Evolutionary conservation across 1,140 invertebrate genomes (phyloP).

Genomic region (Drosophila setifemur): DNA sequence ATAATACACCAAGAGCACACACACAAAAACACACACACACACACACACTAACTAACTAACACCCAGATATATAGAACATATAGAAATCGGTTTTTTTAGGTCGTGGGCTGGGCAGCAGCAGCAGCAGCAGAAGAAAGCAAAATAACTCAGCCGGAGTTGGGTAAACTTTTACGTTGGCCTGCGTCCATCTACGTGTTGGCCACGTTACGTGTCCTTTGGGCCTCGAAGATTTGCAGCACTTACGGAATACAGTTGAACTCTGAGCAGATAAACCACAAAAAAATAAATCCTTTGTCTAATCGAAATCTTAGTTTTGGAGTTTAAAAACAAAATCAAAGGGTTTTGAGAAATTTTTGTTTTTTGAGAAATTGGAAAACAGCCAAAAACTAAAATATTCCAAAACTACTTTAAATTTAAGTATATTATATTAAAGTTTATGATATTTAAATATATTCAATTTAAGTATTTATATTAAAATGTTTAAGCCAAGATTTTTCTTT

Average conservation of each 20-base stretch:
- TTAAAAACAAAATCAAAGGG: no score
- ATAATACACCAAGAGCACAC: conserved; percentile 61
- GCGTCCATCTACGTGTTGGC: background rate
- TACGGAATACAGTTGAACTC: background rate
- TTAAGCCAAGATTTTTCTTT: no score
- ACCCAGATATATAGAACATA: conserved; percentile 10
- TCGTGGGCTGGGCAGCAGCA: conserved; percentile 41
- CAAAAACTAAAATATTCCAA: no score
- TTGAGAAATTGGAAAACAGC: no score
- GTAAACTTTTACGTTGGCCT: conserved; percentile 12
- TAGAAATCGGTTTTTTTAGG: conserved; percentile 65
- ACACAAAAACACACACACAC: conserved; percentile 31
- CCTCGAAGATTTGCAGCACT: background rate
- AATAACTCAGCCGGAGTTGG: conserved; percentile 8
- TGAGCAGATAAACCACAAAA: no score
- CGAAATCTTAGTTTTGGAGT: no score
- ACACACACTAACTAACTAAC: background rate
- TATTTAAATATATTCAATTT: no score
- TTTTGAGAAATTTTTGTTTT: no score
- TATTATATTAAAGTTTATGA: no score
- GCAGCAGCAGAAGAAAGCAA: conserved; percentile 22
- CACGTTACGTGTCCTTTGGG: background rate
- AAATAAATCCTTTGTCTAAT: no score
- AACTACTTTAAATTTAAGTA: no score
- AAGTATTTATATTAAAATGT: no score